phyloP scores from a whole-genome alignment of 2,888 invertebrate species.

The Nemotelus nigrinus region DNA sequence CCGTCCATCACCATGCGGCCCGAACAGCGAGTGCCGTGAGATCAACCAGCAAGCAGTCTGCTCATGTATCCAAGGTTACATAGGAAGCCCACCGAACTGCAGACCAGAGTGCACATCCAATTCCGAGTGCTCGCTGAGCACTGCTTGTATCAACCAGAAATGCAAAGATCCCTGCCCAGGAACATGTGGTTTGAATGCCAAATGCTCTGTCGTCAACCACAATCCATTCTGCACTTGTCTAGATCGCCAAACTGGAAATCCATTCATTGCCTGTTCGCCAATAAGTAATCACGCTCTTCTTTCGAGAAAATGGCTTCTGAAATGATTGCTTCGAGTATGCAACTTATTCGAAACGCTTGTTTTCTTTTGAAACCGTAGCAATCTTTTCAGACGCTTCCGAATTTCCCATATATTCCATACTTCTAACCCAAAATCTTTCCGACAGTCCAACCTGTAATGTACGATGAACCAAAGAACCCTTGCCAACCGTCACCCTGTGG shows the following conservation, averaged over 20 bases:
- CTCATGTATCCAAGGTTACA: constrained; percentile 74
- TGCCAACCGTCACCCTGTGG: constrained; percentile 69
- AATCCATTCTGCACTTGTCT: constrained; percentile 80
- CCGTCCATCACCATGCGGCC: constrained; percentile 76
- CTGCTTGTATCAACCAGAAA: constrained; percentile 77
- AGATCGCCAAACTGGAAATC: constrained; percentile 59
- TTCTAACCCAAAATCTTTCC: background rate
- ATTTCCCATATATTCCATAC: too few relatives aligned
- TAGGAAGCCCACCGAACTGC: constrained; percentile 78
- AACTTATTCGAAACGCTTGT: background rate
- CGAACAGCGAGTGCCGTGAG: constrained; percentile 76
- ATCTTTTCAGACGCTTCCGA: too few relatives aligned
- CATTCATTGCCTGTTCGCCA: constrained; percentile 67
- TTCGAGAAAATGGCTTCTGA: too few relatives aligned
- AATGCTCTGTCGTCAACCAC: constrained; percentile 79
- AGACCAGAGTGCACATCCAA: constrained; percentile 77
- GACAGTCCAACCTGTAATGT: constrained; percentile 45
- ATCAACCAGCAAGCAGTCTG: constrained; percentile 73
- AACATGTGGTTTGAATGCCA: constrained; percentile 78
- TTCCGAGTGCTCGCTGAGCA: constrained; percentile 73
- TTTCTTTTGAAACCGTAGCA: background rate
- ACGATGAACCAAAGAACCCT: constrained; percentile 58
- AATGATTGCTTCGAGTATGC: too few relatives aligned
- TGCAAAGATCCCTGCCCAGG: constrained; percentile 80
- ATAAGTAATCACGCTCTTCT: constrained; percentile 64